A percentile compares a stretch with the other conserved stretches of the same genome.
Conservation (phyloP, 2,113 vertebrate genomes). For the Ibidorhyncha struthersii region DNA sequence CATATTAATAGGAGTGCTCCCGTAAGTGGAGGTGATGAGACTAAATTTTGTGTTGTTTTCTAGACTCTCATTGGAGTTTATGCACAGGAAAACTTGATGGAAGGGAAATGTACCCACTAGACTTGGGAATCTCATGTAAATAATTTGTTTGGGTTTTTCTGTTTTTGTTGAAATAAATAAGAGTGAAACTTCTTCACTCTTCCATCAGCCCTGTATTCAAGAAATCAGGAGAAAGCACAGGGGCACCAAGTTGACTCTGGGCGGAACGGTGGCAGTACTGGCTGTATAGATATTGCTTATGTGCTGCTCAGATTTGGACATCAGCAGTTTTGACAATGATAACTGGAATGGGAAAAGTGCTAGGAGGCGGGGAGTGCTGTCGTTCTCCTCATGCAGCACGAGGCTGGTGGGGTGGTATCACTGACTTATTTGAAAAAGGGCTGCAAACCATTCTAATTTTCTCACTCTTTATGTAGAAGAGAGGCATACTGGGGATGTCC, state of each 20-base stretch:
- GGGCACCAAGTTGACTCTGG: neutral
- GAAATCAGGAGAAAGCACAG: neutral
- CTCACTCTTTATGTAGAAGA: neutral
- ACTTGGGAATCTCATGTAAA: neutral
- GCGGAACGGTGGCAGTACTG: neutral
- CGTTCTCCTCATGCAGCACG: neutral
- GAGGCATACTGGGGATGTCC: neutral
- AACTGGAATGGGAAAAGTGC: neutral
- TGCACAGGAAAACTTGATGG: neutral
- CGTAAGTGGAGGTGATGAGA: neutral
- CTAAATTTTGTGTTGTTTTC: neutral
- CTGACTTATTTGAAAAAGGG: neutral
- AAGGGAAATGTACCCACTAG: neutral
- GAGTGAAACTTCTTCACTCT: neutral
- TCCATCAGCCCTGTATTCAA: neutral
- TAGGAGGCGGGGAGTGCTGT: neutral
- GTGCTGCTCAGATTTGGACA: neutral
- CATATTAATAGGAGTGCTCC: neutral
- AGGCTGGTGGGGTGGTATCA: neutral
- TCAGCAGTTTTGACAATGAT: neutral
- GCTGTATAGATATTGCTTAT: neutral
- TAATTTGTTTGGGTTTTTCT: neutral
- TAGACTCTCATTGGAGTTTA: neutral
- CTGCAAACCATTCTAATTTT: neutral
- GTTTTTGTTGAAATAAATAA: neutral